Percentiles rank a stretch among this genome's conserved stretches.
Evolutionary conservation across 2,888 invertebrate species (phyloP).

Genomic region (Tethea ocularis): DNA sequence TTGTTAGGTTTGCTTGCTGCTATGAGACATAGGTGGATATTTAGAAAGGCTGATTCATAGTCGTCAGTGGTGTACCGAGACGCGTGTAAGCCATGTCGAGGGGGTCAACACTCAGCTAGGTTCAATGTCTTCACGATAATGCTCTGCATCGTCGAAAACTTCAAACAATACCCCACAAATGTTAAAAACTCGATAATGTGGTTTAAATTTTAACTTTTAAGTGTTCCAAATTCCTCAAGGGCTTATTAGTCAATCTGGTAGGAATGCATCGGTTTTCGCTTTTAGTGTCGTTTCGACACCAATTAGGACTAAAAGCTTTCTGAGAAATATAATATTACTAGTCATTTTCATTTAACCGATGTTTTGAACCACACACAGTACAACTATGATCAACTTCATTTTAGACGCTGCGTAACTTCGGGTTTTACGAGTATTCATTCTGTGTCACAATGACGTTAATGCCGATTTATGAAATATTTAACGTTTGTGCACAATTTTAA

Average conservation of each 20-base stretch:
- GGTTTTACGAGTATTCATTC: neutral
- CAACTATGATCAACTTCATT: neutral
- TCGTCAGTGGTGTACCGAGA: conserved; percentile 41
- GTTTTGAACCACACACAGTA: neutral
- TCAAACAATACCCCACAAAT: conserved; percentile 69
- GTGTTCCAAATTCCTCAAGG: conserved; percentile 40
- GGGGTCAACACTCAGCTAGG: conserved; percentile 65
- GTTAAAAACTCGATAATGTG: conserved; percentile 62
- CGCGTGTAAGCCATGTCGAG: conserved; percentile 44
- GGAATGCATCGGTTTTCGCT: conserved; percentile 24
- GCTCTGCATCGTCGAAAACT: conserved; percentile 58
- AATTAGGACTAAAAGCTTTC: conserved; percentile 20
- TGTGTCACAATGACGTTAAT: conserved; percentile 2
- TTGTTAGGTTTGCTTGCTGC: conserved; percentile 39
- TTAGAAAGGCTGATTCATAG: conserved; percentile 66
- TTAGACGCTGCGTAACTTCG: neutral
- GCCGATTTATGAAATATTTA: neutral
- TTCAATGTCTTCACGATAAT: conserved; percentile 69
- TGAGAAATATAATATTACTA: conserved; percentile 2
- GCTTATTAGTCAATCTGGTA: conserved; percentile 24
- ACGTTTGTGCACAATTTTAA: conserved; percentile 2
- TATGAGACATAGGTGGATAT: conserved; percentile 30
- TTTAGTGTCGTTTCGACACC: conserved; percentile 8
- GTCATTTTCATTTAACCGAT: neutral
- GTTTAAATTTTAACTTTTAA: conserved; percentile 63